A percentile compares a stretch with the other conserved stretches of the same genome.
These are phyloP conservation scores for Ferrisia virgata DNA, from an alignment of 2,888 invertebrate species.

Conservation along the genomic window DNA sequence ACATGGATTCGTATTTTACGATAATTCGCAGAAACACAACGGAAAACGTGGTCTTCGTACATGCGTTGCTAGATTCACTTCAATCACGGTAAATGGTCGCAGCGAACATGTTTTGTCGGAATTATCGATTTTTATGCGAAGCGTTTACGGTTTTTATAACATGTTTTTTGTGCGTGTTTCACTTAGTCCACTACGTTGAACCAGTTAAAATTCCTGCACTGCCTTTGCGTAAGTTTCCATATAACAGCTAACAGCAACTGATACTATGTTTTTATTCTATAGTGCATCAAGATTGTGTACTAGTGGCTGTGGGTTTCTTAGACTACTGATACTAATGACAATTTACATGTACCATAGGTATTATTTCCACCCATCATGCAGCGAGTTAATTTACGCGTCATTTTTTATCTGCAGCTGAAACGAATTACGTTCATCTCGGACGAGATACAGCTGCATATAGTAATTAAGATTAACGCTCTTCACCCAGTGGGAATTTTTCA, in stretches of 20 bases:
- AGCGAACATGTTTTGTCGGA: conserved; percentile 13
- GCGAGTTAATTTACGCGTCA: no score
- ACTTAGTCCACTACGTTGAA: neutral
- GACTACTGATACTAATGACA: no score
- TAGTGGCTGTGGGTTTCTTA: no score
- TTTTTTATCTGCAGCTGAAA: no score
- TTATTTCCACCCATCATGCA: no score
- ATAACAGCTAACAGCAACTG: no score
- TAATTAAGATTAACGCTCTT: no score
- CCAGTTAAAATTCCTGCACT: neutral
- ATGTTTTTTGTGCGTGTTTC: neutral
- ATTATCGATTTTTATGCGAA: conserved; percentile 21
- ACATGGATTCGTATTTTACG: neutral
- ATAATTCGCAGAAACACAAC: conserved; percentile 21
- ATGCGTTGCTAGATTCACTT: neutral
- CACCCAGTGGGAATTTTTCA: no score
- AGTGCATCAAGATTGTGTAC: no score
- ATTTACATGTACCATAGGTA: no score
- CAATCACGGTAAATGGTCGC: neutral
- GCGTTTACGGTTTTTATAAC: conserved; percentile 7
- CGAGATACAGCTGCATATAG: no score
- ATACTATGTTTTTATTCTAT: neutral
- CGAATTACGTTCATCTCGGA: no score
- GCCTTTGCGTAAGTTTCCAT: conserved; percentile 11
- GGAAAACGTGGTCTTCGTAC: conserved; percentile 7